Conservation (phyloP, 2,797 vertebrate genomes). For the Phrynocephalus guinanensis region DNA sequence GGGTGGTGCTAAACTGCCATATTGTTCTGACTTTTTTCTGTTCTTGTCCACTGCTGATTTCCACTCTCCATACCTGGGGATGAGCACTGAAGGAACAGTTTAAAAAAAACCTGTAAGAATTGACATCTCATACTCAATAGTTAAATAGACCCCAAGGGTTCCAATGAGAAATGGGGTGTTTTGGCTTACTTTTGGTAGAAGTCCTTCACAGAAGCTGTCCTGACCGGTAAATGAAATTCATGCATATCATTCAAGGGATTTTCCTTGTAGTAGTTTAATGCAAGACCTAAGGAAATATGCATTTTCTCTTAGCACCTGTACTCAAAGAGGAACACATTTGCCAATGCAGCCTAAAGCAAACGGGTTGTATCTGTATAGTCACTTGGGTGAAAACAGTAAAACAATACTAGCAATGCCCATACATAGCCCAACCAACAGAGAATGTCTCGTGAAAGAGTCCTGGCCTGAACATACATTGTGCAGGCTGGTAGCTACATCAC, state of each 20-base stretch:
- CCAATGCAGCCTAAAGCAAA: background rate
- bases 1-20: conserved; percentile 84
- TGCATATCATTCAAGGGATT: conserved; percentile 88
- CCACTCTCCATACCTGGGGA: conserved; percentile 87
- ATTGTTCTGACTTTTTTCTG: conserved; percentile 86
- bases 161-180: too few species aligned
- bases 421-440: background rate
- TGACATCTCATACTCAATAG: conserved; percentile 7
- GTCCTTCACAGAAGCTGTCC: conserved; percentile 85
- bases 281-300: conserved; percentile 81
- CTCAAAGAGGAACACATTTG: background rate
- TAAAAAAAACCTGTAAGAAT: background rate
- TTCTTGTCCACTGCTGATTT: conserved; percentile 87
- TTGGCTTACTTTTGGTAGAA: conserved; percentile 90
- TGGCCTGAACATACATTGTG: background rate
- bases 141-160: background rate
- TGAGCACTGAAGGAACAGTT: conserved; percentile 79
- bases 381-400: background rate
- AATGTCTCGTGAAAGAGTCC: too few species aligned
- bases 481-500: background rate
- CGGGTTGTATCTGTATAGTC: background rate
- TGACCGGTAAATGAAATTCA: conserved; percentile 89
- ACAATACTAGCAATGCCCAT: background rate
- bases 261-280: conserved; percentile 92
- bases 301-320: background rate